phyloP scores from a whole-genome alignment of 2,888 invertebrate genomes.

The Taphrorychus bicolor region DNA sequence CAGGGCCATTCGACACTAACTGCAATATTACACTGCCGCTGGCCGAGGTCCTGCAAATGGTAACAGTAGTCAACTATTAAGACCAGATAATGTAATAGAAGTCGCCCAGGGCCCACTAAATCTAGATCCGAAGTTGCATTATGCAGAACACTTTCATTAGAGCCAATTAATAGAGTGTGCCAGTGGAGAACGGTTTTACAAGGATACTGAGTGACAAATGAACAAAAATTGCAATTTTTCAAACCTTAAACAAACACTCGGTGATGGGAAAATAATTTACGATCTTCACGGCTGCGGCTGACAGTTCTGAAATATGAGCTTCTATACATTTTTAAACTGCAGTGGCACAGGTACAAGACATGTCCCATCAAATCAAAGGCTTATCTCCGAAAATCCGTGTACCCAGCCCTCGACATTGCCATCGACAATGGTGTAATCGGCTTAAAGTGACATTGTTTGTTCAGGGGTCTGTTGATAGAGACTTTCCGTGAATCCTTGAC shows the following conservation, averaged over 20 bases:
- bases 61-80: constrained; percentile 24
- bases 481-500: neutral
- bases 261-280: constrained; percentile 9
- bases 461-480: neutral
- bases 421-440: constrained; percentile 52
- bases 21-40: constrained; percentile 22
- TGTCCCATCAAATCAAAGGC: constrained; percentile 36
- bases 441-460: constrained; percentile 43
- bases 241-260: neutral
- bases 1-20: constrained; percentile 24
- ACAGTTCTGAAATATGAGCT: constrained; percentile 10
- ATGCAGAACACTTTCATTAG: neutral
- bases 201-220: neutral
- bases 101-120: constrained; percentile 7
- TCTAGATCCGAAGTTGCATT: neutral
- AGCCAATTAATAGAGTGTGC: neutral
- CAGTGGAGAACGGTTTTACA: neutral
- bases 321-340: constrained; percentile 25
- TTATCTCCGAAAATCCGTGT: constrained; percentile 46
- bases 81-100: constrained; percentile 10
- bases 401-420: constrained; percentile 49
- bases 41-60: constrained; percentile 13
- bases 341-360: constrained; percentile 32
- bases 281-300: neutral
- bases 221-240: neutral